Base-by-base conservation (phyloP, 1,140 invertebrate species). In the Hylyphantes graminicola region DNA sequence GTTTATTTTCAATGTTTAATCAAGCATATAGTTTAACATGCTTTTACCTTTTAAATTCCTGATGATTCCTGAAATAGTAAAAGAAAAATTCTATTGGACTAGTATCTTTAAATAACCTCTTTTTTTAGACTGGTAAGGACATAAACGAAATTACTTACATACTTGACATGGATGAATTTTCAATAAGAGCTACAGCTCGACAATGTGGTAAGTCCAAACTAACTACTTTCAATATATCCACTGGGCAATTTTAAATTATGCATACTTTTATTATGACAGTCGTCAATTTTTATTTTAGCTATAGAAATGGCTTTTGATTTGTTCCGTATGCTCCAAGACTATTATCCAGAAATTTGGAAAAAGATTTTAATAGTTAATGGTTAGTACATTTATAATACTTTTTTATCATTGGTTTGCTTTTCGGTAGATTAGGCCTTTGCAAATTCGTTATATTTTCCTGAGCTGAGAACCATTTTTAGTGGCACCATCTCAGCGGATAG, bases 231-330 rank as follows among this genome's bases (percentile, higher is more conserved):
- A 59, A 59, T 59, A n/a, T 59, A n/a, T n/a, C n/a, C n/a, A 1
- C 57, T 59, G 7, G 1, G 1, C n/a, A n/a, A 59, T 59, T 13
- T 59, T 61, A 10, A 0, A 2, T 35, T 21, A 75, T 72, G n/a
- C 13, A 11, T 63, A 63, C 50, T 10, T 21, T n/a, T 55, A 54
- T 67, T 65, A 67, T 35, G 53, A 35, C 35, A 35, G 35, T n/a
- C 10, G 48, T 70, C 48, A 17, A 6, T 55, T 17, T 0, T 48
- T 55, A 15, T 51, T 50, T 70, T 70, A 80, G 77, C 70, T 15
- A 57, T 80, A 9, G 77, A 80, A 17, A 59, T 48, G 55, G 65
- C 61, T 35, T 80, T 68, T n/a, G 77, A 80, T 50, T n/a, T 70
- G 6, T 35, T 80, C 2, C 19, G 65, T 6, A 21, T 80, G 1